These are phyloP conservation scores for Astropecten irregularis DNA, from an alignment of 53 echinoderm and acorn worm genomes.

Conservation along the genomic window DNA sequence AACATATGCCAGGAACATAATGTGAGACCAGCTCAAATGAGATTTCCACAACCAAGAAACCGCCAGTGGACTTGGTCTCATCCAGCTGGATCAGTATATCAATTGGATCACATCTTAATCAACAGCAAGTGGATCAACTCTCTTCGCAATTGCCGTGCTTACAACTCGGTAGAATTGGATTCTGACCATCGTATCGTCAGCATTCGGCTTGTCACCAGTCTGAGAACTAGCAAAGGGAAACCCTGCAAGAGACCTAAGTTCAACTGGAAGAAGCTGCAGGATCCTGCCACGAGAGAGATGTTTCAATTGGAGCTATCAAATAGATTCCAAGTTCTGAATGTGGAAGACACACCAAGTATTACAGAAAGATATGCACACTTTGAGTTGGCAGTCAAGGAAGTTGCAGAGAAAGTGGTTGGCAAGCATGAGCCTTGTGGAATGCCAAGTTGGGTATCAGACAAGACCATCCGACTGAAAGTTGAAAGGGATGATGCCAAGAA, in stretches of 20 bases:
- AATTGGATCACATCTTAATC: constrained; percentile 47
- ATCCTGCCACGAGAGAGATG: neutral
- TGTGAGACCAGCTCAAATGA: constrained; percentile 22
- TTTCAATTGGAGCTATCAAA: constrained; percentile 54
- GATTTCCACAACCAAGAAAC: neutral
- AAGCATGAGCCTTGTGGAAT: neutral
- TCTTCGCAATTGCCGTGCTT: constrained; percentile 27
- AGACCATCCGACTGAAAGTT: neutral
- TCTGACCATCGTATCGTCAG: constrained; percentile 41
- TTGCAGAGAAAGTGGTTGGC: constrained; percentile 19
- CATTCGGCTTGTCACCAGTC: constrained; percentile 34
- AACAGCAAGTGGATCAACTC: constrained; percentile 58
- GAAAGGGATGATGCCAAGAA: constrained; percentile 44
- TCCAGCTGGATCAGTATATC: neutral
- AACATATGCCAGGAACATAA: constrained; percentile 29
- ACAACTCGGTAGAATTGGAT: constrained; percentile 32
- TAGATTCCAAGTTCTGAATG: constrained; percentile 9
- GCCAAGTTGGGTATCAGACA: constrained; percentile 53
- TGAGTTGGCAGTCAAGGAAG: constrained; percentile 10
- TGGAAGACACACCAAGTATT: neutral
- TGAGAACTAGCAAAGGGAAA: constrained; percentile 46
- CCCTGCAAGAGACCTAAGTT: constrained; percentile 43
- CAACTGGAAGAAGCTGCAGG: constrained; percentile 58
- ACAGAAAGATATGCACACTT: constrained; percentile 22
- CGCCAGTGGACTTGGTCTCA: neutral